phyloP scores from a whole-genome alignment of 2,888 invertebrate genomes.

The Alloscopus bannaensis region DNA sequence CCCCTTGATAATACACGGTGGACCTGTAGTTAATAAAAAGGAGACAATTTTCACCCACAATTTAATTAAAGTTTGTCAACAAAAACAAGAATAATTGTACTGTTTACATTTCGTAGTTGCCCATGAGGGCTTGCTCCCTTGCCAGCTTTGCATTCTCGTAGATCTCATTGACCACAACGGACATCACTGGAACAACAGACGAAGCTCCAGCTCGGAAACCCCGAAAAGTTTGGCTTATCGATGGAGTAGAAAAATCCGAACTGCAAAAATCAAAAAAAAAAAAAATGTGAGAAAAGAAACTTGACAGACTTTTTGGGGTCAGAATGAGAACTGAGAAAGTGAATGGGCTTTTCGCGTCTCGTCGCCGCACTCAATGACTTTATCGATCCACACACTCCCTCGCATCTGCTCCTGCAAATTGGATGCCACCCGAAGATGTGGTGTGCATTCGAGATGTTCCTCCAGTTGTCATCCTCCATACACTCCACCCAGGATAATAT shows the following conservation, averaged over 20 bases:
- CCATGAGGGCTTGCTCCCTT: slow-evolving; percentile 94
- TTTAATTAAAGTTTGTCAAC: neutral
- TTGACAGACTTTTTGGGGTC: slow-evolving; percentile 13
- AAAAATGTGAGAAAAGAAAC: neutral
- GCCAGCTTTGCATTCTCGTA: slow-evolving; percentile 96
- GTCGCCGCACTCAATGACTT: slow-evolving; percentile 12
- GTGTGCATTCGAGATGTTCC: too few relatives aligned
- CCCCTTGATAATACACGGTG: slow-evolving; percentile 93
- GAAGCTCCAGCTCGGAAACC: too few relatives aligned
- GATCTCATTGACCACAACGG: slow-evolving; percentile 92
- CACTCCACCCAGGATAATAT: too few relatives aligned
- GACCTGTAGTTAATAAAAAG: slow-evolving; percentile 77
- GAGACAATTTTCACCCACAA: neutral
- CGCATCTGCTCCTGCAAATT: neutral
- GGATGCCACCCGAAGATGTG: neutral
- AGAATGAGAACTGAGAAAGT: too few relatives aligned
- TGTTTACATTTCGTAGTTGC: slow-evolving; percentile 89
- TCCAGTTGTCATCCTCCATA: too few relatives aligned
- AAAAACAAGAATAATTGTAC: too few relatives aligned
- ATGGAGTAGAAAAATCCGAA: neutral
- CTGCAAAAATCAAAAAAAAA: neutral
- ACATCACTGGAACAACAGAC: slow-evolving; percentile 79
- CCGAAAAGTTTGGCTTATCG: too few relatives aligned
- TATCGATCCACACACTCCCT: slow-evolving; percentile 17
- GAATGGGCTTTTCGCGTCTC: slow-evolving; percentile 4